Percentiles rank a stretch among this genome's conserved stretches.
Conservation (phyloP, 2,113 vertebrate genomes). For the Salvelinus namaycush region DNA sequence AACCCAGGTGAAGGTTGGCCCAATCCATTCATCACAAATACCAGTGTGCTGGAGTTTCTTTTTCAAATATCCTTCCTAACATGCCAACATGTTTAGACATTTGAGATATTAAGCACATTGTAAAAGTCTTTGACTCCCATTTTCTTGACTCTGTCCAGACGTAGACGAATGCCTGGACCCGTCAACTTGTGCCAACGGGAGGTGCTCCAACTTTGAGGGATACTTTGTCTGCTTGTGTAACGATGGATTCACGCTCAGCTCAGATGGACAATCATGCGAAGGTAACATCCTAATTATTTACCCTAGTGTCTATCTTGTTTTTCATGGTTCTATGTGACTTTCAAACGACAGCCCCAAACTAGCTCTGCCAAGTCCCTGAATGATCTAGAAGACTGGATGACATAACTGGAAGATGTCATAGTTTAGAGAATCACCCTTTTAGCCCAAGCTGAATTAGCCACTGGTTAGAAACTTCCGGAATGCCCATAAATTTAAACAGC, state of each 20-base stretch:
- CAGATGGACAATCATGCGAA: conserved; percentile 70
- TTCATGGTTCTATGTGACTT: background rate
- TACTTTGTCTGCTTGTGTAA: conserved; percentile 74
- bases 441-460: background rate
- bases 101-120: too few relatives aligned
- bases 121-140: background rate
- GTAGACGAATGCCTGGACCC: conserved; percentile 75
- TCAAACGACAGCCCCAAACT: background rate
- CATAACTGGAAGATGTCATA: background rate
- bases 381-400: background rate
- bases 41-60: too few relatives aligned
- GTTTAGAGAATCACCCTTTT: conserved; percentile 1
- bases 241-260: conserved; percentile 63
- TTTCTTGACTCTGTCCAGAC: conserved; percentile 59
- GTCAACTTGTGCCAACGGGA: conserved; percentile 68
- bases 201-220: conserved; percentile 75
- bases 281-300: conserved; percentile 37
- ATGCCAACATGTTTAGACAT: too few relatives aligned
- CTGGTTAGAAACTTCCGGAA: conserved; percentile 6
- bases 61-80: too few relatives aligned
- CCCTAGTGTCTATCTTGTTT: too few relatives aligned
- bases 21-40: too few relatives aligned
- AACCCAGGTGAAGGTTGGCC: too few relatives aligned
- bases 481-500: conserved; percentile 18
- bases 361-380: background rate